Conservation (phyloP, 2,113 vertebrate species). For the Australoheros scitulus region DNA sequence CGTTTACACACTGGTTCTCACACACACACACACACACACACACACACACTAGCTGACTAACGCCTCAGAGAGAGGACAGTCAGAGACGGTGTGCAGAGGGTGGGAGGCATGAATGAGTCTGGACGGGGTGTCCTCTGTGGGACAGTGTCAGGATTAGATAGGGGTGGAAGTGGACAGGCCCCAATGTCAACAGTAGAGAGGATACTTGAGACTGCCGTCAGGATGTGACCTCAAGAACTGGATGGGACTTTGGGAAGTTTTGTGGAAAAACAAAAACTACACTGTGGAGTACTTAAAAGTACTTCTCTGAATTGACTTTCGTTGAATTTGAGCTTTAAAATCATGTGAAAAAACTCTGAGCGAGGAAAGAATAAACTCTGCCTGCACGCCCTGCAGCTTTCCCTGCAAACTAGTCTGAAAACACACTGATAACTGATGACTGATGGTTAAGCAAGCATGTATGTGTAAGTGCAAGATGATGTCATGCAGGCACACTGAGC, state of each 20-base stretch:
- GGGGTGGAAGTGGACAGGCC: constrained; percentile 50
- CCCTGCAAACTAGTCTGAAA: constrained; percentile 38
- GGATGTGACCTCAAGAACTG: constrained; percentile 52
- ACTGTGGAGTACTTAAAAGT: background rate
- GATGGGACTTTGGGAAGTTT: constrained; percentile 28
- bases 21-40: background rate
- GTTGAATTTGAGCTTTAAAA: background rate
- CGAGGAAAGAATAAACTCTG: background rate
- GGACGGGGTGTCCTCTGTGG: constrained; percentile 40
- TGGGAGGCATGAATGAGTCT: constrained; percentile 14
- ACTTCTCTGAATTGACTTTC: background rate
- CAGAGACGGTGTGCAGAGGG: constrained; percentile 31
- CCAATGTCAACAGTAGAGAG: constrained; percentile 60
- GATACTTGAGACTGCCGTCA: constrained; percentile 18
- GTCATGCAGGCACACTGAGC: constrained; percentile 64
- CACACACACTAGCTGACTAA: background rate
- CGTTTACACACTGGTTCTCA: background rate
- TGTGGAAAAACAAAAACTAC: background rate
- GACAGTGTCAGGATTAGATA: constrained; percentile 49
- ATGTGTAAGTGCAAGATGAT: constrained; percentile 53
- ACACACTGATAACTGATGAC: constrained; percentile 56
- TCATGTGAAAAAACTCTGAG: background rate
- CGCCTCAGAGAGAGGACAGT: background rate
- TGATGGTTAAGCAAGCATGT: constrained; percentile 44
- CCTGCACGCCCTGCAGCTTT: constrained; percentile 7